phyloP scores from a whole-genome alignment of 2,797 vertebrate genomes.

The Melanotaenia pygmaea region DNA sequence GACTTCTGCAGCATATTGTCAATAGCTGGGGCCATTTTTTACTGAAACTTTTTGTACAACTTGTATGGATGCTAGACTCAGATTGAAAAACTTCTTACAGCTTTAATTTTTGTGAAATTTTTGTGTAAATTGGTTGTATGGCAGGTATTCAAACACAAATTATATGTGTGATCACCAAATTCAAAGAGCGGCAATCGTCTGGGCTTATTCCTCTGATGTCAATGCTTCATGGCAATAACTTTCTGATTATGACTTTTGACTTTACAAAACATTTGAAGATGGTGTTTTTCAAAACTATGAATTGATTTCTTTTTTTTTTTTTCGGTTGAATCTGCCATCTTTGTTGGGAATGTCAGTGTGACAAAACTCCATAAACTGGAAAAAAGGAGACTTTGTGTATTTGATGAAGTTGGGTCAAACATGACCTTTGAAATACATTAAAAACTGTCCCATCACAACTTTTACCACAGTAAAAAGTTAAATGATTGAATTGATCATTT shows the following conservation, averaged over 20 bases:
- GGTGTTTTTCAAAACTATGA: background rate
- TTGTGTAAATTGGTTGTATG: background rate
- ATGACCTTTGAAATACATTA: background rate
- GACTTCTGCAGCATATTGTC: background rate
- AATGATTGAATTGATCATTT: background rate
- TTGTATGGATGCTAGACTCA: background rate
- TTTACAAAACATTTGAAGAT: constrained; percentile 9
- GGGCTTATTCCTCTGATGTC: too few species aligned
- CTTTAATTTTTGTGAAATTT: background rate
- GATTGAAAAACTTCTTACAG: background rate
- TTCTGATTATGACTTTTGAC: constrained; percentile 1
- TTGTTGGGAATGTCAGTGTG: background rate
- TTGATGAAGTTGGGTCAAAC: constrained; percentile 16
- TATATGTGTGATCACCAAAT: background rate
- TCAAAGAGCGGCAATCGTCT: background rate
- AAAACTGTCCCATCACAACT: background rate
- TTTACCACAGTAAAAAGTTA: background rate
- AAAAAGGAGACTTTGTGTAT: background rate
- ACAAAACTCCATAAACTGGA: constrained; percentile 1
- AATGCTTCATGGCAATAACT: rapidly evolving
- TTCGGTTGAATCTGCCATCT: background rate
- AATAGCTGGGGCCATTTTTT: background rate
- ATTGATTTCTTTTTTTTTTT: background rate
- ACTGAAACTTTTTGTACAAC: background rate
- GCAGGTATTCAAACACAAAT: background rate